Conservation (phyloP, 2,797 vertebrate species). For the Hafferia zeledoni region DNA sequence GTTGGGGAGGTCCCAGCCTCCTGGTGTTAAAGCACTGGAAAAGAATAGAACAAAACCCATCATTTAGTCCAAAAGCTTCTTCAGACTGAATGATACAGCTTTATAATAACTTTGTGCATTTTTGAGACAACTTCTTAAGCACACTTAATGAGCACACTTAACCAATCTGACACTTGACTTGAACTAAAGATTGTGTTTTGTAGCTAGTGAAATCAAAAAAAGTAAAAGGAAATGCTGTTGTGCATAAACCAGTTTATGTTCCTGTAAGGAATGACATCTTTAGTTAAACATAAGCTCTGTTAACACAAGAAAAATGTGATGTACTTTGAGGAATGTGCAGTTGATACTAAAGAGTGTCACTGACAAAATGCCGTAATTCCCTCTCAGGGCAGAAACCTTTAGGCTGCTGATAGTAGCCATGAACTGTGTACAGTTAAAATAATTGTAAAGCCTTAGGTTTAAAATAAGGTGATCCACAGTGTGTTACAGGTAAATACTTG, state of each 20-base stretch:
- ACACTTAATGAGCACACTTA: neutral
- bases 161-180: neutral
- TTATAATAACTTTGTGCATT: neutral
- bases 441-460: neutral
- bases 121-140: neutral
- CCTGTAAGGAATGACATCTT: neutral
- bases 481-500: constrained; percentile 17
- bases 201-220: neutral
- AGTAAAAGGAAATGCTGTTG: neutral
- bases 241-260: neutral
- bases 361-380: neutral
- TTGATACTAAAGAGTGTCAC: neutral
- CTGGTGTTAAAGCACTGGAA: neutral
- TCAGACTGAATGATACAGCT: neutral
- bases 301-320: neutral
- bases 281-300: neutral
- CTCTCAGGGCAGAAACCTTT: neutral
- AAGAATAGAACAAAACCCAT: neutral
- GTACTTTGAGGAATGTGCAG: neutral
- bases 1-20: neutral
- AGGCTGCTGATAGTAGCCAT: neutral
- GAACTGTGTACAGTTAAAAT: neutral
- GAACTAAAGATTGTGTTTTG: neutral
- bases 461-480: neutral
- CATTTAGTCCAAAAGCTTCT: neutral